Percentiles rank a stretch among this genome's conserved stretches.
These are phyloP conservation scores for Nomada hirtipes DNA, from an alignment of 2,888 invertebrate genomes.

Conservation along the genomic window DNA sequence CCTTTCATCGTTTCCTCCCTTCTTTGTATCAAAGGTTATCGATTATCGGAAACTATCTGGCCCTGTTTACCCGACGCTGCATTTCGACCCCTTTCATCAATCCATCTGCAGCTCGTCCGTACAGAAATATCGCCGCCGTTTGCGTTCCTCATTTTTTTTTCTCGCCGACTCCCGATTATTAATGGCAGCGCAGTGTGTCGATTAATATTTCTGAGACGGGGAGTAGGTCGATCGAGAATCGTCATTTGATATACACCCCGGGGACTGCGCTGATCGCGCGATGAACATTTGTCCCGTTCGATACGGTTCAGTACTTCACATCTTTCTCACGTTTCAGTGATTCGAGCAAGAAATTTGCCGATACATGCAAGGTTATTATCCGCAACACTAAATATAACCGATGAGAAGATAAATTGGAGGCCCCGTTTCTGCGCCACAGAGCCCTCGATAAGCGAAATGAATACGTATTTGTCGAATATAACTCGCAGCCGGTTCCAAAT, in stretches of 20 bases:
- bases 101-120: background rate
- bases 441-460: too few species aligned
- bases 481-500: background rate
- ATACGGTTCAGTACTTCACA: background rate
- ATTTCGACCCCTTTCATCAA: conserved; percentile 1
- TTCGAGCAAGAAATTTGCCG: too few species aligned
- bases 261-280: background rate
- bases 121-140: background rate
- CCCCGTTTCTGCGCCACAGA: background rate
- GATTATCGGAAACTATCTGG: conserved; percentile 52
- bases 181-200: background rate
- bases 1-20: conserved; percentile 17
- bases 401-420: background rate
- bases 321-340: background rate
- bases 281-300: background rate
- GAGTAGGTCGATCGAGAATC: conserved; percentile 27
- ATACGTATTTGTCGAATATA: background rate
- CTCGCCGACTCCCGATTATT: background rate
- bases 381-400: too few species aligned
- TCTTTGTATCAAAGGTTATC: conserved; percentile 51
- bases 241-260: background rate
- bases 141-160: background rate
- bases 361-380: too few species aligned
- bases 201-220: conserved; percentile 41
- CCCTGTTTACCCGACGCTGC: conserved; percentile 21